Conservation (phyloP, 2,797 vertebrate genomes). For the Pantherophis vulpinus region DNA sequence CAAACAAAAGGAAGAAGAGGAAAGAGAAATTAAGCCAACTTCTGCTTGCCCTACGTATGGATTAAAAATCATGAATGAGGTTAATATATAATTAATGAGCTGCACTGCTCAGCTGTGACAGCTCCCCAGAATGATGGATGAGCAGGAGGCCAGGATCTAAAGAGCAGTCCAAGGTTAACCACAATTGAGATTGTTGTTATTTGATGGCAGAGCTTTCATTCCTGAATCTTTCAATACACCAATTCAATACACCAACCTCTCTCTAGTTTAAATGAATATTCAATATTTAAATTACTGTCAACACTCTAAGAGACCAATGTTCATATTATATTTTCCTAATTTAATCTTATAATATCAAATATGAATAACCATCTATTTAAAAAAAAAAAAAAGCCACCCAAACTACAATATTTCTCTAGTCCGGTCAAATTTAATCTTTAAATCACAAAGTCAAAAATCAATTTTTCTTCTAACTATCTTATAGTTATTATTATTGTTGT, state of each 20-base stretch:
- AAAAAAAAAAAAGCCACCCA: not conserved
- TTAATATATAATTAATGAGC: slow-evolving; percentile 67
- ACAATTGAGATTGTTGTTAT: slow-evolving; percentile 40
- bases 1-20: not conserved
- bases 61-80: slow-evolving; percentile 62
- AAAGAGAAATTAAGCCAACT: not conserved
- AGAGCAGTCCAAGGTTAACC: slow-evolving; percentile 53
- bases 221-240: not conserved
- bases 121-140: slow-evolving; percentile 65
- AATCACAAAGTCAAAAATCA: not conserved
- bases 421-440: not conserved
- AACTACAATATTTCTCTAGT: not conserved
- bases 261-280: not conserved
- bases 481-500: not conserved
- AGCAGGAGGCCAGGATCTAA: slow-evolving; percentile 48
- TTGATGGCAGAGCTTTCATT: slow-evolving; percentile 53
- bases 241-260: not conserved
- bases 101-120: slow-evolving; percentile 40
- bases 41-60: slow-evolving; percentile 52
- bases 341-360: not conserved
- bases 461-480: not conserved
- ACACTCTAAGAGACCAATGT: not conserved
- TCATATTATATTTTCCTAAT: not conserved
- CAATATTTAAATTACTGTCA: not conserved
- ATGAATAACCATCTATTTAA: not conserved